A percentile compares a stretch with the other conserved stretches of the same genome.
phyloP scores from a whole-genome alignment of 2,797 vertebrate genomes.

The Masticophis lateralis region DNA sequence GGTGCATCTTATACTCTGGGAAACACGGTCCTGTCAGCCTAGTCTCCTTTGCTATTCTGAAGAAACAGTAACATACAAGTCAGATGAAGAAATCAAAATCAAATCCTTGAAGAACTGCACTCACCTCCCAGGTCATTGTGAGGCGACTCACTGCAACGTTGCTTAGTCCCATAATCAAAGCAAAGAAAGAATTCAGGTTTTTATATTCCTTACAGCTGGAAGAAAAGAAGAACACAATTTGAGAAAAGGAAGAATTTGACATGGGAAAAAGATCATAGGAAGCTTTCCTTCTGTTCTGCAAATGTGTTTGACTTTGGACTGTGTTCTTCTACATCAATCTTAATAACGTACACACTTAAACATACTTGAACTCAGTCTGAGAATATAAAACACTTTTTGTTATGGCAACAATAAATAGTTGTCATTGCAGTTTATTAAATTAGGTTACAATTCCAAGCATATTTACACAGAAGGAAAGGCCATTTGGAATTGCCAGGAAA shows the following conservation, averaged over 20 bases:
- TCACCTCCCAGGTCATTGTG: constrained; percentile 95
- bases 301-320: background rate
- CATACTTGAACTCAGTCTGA: background rate
- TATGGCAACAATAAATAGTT: background rate
- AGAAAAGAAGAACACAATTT: constrained; percentile 60
- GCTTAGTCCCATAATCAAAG: constrained; percentile 94
- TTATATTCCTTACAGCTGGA: constrained; percentile 96
- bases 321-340: constrained; percentile 11
- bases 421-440: background rate
- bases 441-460: background rate
- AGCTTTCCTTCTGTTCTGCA: background rate
- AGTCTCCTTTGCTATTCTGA: background rate
- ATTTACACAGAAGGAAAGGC: background rate
- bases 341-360: background rate
- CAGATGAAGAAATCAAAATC: background rate
- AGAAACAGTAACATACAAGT: background rate
- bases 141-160: constrained; percentile 94
- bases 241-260: constrained; percentile 20
- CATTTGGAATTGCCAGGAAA: background rate
- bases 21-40: background rate
- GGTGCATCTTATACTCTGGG: too few relatives aligned
- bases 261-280: background rate
- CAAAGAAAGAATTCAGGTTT: constrained; percentile 96
- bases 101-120: constrained; percentile 51
- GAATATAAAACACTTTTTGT: background rate